Evolutionary conservation across 2,797 vertebrate species (phyloP).

Genomic region (Sciaenops ocellatus): DNA sequence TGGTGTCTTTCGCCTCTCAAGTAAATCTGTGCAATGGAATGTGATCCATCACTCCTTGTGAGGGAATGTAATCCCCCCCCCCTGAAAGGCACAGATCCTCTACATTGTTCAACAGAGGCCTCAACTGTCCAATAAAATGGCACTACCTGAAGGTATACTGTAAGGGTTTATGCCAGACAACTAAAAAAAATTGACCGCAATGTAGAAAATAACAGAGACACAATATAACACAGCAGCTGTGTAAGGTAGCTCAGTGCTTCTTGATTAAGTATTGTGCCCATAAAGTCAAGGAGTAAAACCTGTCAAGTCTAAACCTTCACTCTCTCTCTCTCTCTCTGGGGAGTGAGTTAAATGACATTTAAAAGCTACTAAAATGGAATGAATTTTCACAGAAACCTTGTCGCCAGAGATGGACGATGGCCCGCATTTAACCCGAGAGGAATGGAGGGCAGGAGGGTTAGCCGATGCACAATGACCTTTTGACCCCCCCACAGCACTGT

Average conservation of each 20-base stretch:
- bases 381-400: neutral
- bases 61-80: conserved; percentile 32
- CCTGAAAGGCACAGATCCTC: conserved; percentile 16
- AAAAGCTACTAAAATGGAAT: neutral
- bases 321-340: neutral
- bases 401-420: conserved; percentile 9
- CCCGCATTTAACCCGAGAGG: neutral
- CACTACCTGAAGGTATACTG: conserved; percentile 38
- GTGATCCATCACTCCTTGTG: conserved; percentile 46
- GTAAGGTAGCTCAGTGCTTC: neutral
- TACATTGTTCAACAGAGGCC: conserved; percentile 29
- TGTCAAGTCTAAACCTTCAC: neutral
- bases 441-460: neutral
- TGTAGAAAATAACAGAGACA: neutral
- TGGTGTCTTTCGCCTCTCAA: conserved; percentile 45
- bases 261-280: neutral
- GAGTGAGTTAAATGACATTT: neutral
- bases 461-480: neutral
- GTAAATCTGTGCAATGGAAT: conserved; percentile 69
- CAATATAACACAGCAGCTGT: neutral
- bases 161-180: conserved; percentile 23
- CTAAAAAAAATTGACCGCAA: neutral
- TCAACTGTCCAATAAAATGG: conserved; percentile 38
- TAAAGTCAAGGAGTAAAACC: neutral
- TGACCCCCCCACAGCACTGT: conserved; percentile 5